Evolutionary conservation across 2,797 vertebrate species (phyloP).

Genomic region (Serranus cabrilla): DNA sequence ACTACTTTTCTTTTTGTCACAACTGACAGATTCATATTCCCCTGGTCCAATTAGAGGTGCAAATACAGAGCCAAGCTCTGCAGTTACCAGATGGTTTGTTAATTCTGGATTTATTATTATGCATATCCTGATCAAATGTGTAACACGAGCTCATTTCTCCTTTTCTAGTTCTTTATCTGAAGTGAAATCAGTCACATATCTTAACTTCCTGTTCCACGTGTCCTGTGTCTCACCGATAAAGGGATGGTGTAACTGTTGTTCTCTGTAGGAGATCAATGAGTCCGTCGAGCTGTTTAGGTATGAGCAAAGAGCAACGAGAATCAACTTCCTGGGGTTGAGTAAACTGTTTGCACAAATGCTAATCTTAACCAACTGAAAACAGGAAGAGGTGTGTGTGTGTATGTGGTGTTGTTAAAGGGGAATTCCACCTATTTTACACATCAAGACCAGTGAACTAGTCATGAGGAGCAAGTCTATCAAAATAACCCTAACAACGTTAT

Average conservation of each 20-base stretch:
- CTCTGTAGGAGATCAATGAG: slow-evolving; percentile 24
- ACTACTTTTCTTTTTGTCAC: slow-evolving; percentile 34
- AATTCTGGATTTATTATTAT: slow-evolving; percentile 36
- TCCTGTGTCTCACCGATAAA: slow-evolving; percentile 39
- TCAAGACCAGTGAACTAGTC: slow-evolving; percentile 31
- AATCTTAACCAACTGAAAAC: slow-evolving; percentile 72
- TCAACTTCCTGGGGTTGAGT: slow-evolving; percentile 49
- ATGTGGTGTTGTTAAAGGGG: slow-evolving; percentile 55
- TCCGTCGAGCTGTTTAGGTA: slow-evolving; percentile 24
- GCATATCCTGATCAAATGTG: slow-evolving; percentile 7
- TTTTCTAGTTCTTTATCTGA: slow-evolving; percentile 20
- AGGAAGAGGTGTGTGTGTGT: slow-evolving; percentile 70
- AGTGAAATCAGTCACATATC: slow-evolving; percentile 7
- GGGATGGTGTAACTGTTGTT: slow-evolving; percentile 11
- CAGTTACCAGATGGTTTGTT: slow-evolving; percentile 47
- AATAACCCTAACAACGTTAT: neutral
- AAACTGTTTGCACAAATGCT: slow-evolving; percentile 48
- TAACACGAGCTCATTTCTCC: slow-evolving; percentile 10
- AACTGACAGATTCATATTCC: slow-evolving; percentile 23
- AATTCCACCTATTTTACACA: slow-evolving; percentile 62
- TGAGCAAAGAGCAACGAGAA: slow-evolving; percentile 54
- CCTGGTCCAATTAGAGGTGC: slow-evolving; percentile 19
- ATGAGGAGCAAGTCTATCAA: slow-evolving; percentile 7
- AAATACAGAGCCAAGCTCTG: slow-evolving; percentile 25
- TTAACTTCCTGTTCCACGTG: slow-evolving; percentile 30